Base-by-base conservation (phyloP, 2,797 vertebrate genomes). In the Bryconaethiops microstoma region DNA sequence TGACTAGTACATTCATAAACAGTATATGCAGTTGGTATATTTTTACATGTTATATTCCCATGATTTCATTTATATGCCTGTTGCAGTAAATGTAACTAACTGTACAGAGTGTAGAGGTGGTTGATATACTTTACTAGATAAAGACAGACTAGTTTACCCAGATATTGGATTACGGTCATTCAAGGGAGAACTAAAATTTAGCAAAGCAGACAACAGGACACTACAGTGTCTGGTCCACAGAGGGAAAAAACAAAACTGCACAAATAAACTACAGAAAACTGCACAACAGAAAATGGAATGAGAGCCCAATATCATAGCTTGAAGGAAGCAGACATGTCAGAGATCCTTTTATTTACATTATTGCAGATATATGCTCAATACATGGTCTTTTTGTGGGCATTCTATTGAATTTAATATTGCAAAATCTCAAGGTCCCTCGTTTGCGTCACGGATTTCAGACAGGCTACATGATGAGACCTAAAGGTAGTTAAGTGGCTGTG, bases 1-100 rank as follows among this genome's bases (percentile, higher is more conserved):
- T 40, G 23, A 83, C 63, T 81, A 85, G 88, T 90, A 92, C 92
- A 90, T 84, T 78, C 82, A 91, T 88, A 84, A 90, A 78, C 72
- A 82, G 19, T 85, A 80, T 84, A 90, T 81, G 86, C 88, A 75
- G 67, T 74, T 68, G 78, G 59, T 77, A 77, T 75, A 71, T 78
- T 65, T 78, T 70, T 81, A 55, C 19, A 48, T 48, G 35, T 70
- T 77, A 71, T 78, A 82, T 78, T 82, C 55, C n/a, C 50, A 82
- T 67, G 63, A 23, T 77, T 78, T 50, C 19, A 48, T 48, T 73
- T 68, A 76, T 72, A 65, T 35, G 60, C n/a, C 48, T 65, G 62
- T n/a, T 54, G 69, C 62, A 73, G 68, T 81, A 62, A 57, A 64
- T 76, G 81, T 55, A 59, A 80, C 78, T 78, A 59, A 80, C 78